Conservation (phyloP, 2,888 invertebrate genomes). For the Lacanobia oleracea region DNA sequence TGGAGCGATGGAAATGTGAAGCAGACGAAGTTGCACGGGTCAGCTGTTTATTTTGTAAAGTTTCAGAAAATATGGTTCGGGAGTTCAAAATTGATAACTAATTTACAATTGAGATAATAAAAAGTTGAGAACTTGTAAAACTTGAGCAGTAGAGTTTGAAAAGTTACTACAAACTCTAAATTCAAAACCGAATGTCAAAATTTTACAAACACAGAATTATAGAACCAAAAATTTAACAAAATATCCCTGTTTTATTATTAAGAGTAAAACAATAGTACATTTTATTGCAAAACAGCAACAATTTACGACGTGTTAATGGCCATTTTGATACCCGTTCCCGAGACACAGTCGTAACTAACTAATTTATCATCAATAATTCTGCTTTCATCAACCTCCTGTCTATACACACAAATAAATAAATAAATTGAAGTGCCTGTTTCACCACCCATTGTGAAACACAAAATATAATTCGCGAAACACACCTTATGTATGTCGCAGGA, state of each 20-base stretch:
- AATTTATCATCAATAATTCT: slow-evolving; percentile 23
- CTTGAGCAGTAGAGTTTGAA: background rate
- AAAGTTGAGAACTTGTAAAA: too few species aligned
- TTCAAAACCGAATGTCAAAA: too few species aligned
- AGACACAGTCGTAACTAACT: slow-evolving; percentile 14
- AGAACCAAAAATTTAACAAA: slow-evolving; percentile 2
- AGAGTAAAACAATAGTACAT: background rate
- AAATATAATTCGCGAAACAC: slow-evolving; percentile 67
- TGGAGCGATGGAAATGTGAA: too few species aligned
- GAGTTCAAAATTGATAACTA: background rate
- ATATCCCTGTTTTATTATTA: background rate
- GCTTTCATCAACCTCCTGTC: slow-evolving; percentile 33
- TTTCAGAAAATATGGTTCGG: too few species aligned
- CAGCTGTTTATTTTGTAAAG: too few species aligned
- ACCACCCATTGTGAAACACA: slow-evolving; percentile 64
- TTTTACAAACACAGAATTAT: too few species aligned
- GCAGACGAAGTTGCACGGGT: too few species aligned
- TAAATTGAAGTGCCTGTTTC: too few species aligned
- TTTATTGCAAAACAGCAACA: background rate
- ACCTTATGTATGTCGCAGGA: slow-evolving; percentile 61
- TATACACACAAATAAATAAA: too few species aligned
- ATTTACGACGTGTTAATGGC: background rate
- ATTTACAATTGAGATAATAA: background rate
- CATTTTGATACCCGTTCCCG: background rate
- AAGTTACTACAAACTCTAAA: background rate